Conservation (phyloP, 2,888 invertebrate genomes). For the Eristalis tenax region DNA sequence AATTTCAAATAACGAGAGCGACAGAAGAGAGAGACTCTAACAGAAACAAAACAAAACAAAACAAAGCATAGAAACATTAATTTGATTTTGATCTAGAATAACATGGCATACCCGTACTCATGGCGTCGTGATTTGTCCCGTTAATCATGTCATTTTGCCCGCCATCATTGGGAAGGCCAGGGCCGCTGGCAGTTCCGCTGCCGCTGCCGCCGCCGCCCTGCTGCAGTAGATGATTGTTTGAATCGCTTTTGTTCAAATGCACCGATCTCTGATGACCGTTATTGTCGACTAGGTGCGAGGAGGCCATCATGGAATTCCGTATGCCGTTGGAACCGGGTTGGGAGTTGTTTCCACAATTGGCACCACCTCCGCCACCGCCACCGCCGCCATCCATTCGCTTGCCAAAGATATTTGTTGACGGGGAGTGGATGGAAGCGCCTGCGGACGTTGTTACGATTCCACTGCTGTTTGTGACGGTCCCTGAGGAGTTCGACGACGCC, state of each 20-base stretch:
- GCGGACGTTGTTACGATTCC: constrained; percentile 39
- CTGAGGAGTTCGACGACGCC: constrained; percentile 27
- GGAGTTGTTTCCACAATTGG: constrained; percentile 74
- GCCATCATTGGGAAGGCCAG: constrained; percentile 37
- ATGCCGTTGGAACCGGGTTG: constrained; percentile 79
- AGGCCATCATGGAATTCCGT: constrained; percentile 79
- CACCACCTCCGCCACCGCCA: constrained; percentile 21
- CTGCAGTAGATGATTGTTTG: constrained; percentile 74
- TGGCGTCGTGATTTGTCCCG: constrained; percentile 68
- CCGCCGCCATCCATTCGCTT: constrained; percentile 74
- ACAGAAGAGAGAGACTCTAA: background rate
- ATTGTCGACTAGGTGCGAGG: constrained; percentile 79
- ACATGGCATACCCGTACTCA: constrained; percentile 67
- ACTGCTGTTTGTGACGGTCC: constrained; percentile 53
- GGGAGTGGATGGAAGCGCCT: constrained; percentile 59
- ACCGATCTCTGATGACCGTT: constrained; percentile 75
- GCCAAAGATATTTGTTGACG: constrained; percentile 68
- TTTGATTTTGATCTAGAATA: constrained; percentile 39
- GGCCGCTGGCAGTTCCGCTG: constrained; percentile 21
- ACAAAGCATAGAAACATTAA: constrained; percentile 38
- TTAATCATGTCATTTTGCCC: constrained; percentile 70
- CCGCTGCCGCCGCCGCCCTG: constrained; percentile 34
- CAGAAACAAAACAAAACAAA: background rate
- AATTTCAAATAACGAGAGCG: constrained; percentile 12
- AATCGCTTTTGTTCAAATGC: constrained; percentile 73